Conservation (phyloP, 2,888 invertebrate genomes). For the Charanyca ferruginea region DNA sequence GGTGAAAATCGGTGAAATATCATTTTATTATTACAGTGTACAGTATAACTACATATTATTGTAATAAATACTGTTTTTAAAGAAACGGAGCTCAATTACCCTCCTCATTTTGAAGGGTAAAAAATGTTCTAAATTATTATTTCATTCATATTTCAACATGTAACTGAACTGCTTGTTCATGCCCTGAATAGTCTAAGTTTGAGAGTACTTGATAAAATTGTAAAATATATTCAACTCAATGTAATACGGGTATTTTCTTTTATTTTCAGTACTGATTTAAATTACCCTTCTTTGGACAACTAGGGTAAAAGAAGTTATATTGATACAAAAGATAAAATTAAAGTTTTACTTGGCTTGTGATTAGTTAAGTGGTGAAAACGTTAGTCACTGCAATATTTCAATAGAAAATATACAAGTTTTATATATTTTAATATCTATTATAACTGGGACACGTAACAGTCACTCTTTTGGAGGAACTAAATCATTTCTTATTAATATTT, state of each 20-base stretch:
- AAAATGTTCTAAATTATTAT: conserved; percentile 18
- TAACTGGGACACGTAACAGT: conserved; percentile 77
- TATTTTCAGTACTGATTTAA: conserved; percentile 12
- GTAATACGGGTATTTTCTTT: background rate
- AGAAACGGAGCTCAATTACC: conserved; percentile 14
- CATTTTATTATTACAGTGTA: background rate
- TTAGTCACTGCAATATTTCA: conserved; percentile 53
- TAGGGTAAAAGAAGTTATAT: conserved; percentile 26
- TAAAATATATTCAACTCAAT: background rate
- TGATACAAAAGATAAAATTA: conserved; percentile 1
- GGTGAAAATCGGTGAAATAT: background rate
- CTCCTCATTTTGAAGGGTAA: background rate
- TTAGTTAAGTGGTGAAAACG: conserved; percentile 38
- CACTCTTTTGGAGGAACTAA: conserved; percentile 84
- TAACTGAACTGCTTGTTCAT: background rate
- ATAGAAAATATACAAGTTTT: conserved; percentile 60
- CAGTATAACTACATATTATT: conserved; percentile 6
- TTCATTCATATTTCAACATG: conserved; percentile 11
- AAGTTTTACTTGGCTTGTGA: conserved; percentile 11
- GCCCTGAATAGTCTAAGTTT: background rate
- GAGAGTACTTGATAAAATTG: background rate
- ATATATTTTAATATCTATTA: conserved; percentile 71
- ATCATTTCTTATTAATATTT: conserved; percentile 77
- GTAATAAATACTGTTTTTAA: conserved; percentile 20
- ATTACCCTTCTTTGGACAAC: conserved; percentile 9